Percentiles rank a stretch among this genome's conserved stretches.
Conservation (phyloP, 2,797 vertebrate species). For the Loris lydekkerianus region DNA sequence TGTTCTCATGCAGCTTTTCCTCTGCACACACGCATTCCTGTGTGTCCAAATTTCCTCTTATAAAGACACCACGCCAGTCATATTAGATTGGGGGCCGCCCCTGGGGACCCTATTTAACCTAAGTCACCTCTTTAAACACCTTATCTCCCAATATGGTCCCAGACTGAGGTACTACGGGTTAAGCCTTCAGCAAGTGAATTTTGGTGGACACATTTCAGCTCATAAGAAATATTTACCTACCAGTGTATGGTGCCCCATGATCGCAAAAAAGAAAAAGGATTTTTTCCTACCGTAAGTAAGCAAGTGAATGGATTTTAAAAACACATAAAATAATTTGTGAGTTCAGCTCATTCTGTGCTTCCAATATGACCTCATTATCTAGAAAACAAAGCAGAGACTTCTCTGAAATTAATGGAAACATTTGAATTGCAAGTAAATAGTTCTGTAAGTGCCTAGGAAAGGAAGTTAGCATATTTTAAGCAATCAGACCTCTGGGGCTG, state of each 20-base stretch:
- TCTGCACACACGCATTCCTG: background rate
- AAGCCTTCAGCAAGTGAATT: background rate
- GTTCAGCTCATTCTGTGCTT: background rate
- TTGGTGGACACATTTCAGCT: background rate
- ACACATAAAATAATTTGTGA: background rate
- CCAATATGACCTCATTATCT: background rate
- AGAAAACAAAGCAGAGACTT: background rate
- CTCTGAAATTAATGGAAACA: background rate
- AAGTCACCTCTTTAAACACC: background rate
- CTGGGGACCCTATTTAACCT: background rate
- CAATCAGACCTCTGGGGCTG: background rate
- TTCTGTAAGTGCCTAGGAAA: constrained; percentile 1
- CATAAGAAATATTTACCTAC: background rate
- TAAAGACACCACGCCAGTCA: background rate
- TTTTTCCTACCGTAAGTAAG: background rate
- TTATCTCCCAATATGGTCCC: background rate
- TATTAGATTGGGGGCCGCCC: too few relatives aligned
- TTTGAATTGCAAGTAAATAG: background rate
- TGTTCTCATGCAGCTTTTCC: background rate
- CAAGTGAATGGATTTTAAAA: constrained; percentile 4
- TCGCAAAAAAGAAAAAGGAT: background rate
- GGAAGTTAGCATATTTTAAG: background rate
- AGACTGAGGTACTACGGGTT: background rate
- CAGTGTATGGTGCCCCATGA: too few relatives aligned
- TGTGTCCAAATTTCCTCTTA: background rate